Evolutionary conservation across 2,888 invertebrate species (phyloP).

Genomic region (Callyntrura guangdongensis): DNA sequence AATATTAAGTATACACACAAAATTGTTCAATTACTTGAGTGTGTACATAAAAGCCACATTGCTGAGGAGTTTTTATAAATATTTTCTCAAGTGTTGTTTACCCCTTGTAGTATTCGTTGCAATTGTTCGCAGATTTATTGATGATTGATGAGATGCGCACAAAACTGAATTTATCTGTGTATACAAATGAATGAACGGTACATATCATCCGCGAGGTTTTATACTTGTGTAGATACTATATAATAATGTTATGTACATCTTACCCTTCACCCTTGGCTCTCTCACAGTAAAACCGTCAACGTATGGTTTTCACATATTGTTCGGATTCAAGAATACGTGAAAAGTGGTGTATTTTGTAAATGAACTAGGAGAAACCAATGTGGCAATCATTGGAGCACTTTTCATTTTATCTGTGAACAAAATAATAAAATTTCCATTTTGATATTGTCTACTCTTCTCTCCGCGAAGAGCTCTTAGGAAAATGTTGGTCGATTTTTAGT

Average conservation of each 20-base stretch:
- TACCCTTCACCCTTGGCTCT: too few species aligned
- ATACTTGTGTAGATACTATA: too few species aligned
- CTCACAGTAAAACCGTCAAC: not conserved
- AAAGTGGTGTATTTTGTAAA: not conserved
- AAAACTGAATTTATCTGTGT: not conserved
- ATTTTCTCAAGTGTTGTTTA: constrained; percentile 66
- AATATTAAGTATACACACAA: constrained; percentile 17
- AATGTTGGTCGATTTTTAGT: constrained; percentile 63
- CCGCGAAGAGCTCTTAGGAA: constrained; percentile 36
- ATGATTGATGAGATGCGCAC: constrained; percentile 45
- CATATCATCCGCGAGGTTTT: too few species aligned
- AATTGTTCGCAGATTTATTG: constrained; percentile 63
- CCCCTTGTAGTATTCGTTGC: constrained; percentile 72
- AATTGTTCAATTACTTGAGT: constrained; percentile 61
- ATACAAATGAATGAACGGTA: not conserved
- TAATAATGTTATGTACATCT: not conserved
- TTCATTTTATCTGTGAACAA: constrained; percentile 38
- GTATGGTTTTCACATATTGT: not conserved
- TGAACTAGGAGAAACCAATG: not conserved
- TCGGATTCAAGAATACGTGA: too few species aligned
- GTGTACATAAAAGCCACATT: constrained; percentile 62
- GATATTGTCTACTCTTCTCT: constrained; percentile 12
- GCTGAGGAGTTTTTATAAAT: constrained; percentile 54
- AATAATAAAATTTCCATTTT: constrained; percentile 52
- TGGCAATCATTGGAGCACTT: not conserved